These are phyloP conservation scores for Hemichromis elongatus DNA, from an alignment of 2,113 vertebrate genomes.

Conservation along the genomic window DNA sequence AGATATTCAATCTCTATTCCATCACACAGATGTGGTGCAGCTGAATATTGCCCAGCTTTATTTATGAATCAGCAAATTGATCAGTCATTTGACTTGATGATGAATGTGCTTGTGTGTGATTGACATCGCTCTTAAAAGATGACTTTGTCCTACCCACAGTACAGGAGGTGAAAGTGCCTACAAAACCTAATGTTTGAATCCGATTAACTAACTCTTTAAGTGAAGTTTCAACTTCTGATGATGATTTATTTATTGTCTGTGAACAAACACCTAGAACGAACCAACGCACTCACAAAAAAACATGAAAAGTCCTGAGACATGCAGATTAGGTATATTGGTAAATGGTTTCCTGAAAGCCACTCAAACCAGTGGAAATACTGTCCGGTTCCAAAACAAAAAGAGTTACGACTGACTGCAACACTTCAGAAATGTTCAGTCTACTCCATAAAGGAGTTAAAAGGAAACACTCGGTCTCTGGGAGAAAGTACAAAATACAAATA, in stretches of 20 bases:
- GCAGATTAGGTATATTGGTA: background rate
- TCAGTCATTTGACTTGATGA: background rate
- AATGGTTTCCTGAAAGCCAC: background rate
- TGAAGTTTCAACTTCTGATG: background rate
- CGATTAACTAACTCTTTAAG: background rate
- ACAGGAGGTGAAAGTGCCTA: background rate
- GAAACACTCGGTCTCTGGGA: background rate
- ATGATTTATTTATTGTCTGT: background rate
- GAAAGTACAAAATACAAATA: background rate
- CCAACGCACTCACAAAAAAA: background rate
- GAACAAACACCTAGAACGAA: background rate
- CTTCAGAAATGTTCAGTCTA: background rate
- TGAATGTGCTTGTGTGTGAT: background rate
- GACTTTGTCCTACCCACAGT: background rate
- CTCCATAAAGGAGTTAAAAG: background rate
- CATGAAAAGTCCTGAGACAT: background rate
- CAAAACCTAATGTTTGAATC: background rate
- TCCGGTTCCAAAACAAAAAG: background rate
- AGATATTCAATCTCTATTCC: slow-evolving; percentile 29
- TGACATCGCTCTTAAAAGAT: background rate
- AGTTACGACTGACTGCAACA: background rate
- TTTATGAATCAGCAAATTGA: slow-evolving; percentile 41
- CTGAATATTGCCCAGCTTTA: slow-evolving; percentile 24
- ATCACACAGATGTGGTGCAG: slow-evolving; percentile 31
- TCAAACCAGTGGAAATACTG: background rate